Evolutionary conservation across 1,140 invertebrate species (phyloP).

Genomic region (Scaptomyza graminum): DNA sequence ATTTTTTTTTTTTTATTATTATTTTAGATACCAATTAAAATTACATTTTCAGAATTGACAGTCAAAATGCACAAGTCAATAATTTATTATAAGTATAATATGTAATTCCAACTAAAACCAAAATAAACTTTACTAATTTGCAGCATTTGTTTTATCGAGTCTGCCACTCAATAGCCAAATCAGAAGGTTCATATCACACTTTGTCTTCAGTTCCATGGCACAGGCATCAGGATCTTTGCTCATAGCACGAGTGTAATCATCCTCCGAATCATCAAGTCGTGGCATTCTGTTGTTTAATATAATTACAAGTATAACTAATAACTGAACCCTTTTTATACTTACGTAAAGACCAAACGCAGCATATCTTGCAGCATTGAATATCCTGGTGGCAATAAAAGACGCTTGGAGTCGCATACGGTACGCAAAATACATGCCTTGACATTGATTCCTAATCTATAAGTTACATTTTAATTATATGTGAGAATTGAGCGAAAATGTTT

Average conservation of each 20-base stretch:
- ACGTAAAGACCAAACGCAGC: slow-evolving; percentile 71
- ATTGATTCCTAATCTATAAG: slow-evolving; percentile 60
- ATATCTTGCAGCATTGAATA: slow-evolving; percentile 80
- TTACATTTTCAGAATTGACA: no score
- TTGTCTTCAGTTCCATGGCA: slow-evolving; percentile 42
- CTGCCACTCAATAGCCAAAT: slow-evolving; percentile 63
- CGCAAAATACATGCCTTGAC: slow-evolving; percentile 74
- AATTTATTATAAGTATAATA: no score
- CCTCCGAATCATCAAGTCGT: slow-evolving; percentile 60
- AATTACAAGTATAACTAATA: no score
- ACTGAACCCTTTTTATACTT: slow-evolving; percentile 14
- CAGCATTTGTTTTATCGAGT: slow-evolving; percentile 18
- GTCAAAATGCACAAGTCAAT: no score
- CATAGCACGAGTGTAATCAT: slow-evolving; percentile 71
- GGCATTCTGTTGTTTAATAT: slow-evolving; percentile 53
- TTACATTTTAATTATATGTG: no score
- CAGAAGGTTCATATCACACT: slow-evolving; percentile 66
- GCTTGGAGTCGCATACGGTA: slow-evolving; percentile 70
- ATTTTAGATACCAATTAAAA: no score
- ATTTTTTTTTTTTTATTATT: no score
- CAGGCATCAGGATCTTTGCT: slow-evolving; percentile 51
- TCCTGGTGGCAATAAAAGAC: slow-evolving; percentile 69
- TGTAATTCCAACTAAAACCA: no score
- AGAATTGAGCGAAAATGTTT: not conserved
- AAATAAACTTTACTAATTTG: not conserved